These are phyloP conservation scores for Agrochola lota DNA, from an alignment of 2,888 invertebrate genomes.

Conservation along the genomic window DNA sequence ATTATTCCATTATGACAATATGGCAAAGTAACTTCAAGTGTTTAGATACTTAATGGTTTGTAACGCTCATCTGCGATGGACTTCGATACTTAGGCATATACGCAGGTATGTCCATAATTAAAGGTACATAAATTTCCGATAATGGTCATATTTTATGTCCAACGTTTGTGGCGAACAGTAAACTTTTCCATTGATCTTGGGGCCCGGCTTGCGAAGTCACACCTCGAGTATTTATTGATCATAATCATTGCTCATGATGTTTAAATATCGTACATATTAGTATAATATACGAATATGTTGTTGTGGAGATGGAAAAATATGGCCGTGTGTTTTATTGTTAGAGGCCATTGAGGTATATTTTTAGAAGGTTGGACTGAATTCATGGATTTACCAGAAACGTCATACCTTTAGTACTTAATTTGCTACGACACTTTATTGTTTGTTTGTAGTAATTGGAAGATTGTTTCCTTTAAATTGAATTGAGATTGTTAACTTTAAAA, in stretches of 20 bases:
- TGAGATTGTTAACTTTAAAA: too few relatives aligned
- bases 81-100: constrained; percentile 3
- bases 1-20: not conserved
- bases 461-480: not conserved
- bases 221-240: constrained; percentile 53
- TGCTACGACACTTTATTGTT: not conserved
- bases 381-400: not conserved
- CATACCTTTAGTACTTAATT: not conserved
- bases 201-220: constrained; percentile 35
- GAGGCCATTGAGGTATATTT: constrained; percentile 7
- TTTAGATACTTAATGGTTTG: constrained; percentile 25
- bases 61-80: constrained; percentile 22
- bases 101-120: constrained; percentile 12
- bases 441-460: not conserved
- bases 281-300: constrained; percentile 30
- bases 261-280: constrained; percentile 34
- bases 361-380: not conserved
- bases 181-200: constrained; percentile 54
- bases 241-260: constrained; percentile 39
- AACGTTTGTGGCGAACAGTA: constrained; percentile 7
- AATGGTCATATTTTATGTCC: constrained; percentile 9
- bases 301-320: constrained; percentile 33
- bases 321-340: not conserved
- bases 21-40: constrained; percentile 3
- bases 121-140: constrained; percentile 28